These are phyloP conservation scores for Actinopyga echinites DNA, from an alignment of 53 echinoderm and acorn worm genomes.

Conservation along the genomic window DNA sequence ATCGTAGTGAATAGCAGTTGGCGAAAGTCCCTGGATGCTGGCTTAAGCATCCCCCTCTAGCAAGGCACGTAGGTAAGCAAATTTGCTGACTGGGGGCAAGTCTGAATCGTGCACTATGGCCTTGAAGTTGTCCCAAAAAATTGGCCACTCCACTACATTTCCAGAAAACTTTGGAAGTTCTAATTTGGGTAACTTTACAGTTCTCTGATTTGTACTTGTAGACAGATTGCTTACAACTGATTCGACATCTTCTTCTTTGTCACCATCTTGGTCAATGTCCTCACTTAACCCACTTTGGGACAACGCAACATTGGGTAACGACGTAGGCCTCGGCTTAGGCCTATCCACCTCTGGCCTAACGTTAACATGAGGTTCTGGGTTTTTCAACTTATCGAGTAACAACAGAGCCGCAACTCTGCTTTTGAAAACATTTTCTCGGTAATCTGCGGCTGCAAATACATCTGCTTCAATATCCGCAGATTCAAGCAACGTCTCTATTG, in stretches of 20 bases:
- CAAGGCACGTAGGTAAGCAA: background rate
- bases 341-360: background rate
- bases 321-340: background rate
- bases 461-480: too few species aligned
- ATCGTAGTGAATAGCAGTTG: background rate
- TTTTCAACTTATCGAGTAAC: background rate
- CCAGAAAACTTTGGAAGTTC: conserved; percentile 5
- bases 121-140: conserved; percentile 4
- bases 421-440: background rate
- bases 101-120: background rate
- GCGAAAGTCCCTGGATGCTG: background rate
- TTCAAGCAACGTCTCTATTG: too few species aligned
- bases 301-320: background rate
- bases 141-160: conserved; percentile 4
- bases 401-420: background rate
- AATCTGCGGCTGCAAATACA: too few species aligned
- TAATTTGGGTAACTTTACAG: background rate
- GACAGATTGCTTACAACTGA: background rate
- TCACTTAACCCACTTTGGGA: background rate
- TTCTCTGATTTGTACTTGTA: background rate
- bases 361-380: background rate
- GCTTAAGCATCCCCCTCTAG: background rate
- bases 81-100: conserved; percentile 8
- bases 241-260: background rate
- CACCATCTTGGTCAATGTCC: background rate